Percentiles rank a stretch among this genome's conserved stretches.
Evolutionary conservation across 2,113 vertebrate genomes (phyloP).

Genomic region (Sinocyclocheilus grahami): DNA sequence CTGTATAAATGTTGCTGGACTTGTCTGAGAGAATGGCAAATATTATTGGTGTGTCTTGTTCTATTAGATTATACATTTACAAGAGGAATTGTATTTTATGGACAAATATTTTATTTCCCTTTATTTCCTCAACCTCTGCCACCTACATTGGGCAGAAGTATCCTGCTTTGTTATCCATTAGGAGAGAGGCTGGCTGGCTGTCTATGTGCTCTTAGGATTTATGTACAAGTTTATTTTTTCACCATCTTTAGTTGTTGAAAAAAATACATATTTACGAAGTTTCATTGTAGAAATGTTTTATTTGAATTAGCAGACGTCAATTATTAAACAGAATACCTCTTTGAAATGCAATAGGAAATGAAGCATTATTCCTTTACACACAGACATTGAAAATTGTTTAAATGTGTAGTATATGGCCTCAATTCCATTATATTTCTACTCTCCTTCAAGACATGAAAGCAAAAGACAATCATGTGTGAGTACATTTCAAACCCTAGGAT

Average conservation of each 20-base stretch:
- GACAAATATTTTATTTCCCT: not conserved
- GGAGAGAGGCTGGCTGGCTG: not conserved
- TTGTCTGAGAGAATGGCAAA: not conserved
- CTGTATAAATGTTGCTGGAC: conserved; percentile 33
- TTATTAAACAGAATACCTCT: conserved; percentile 1
- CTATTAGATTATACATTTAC: conserved; percentile 16
- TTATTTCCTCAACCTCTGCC: too few relatives aligned
- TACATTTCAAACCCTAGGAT: not conserved
- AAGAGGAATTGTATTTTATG: conserved; percentile 17
- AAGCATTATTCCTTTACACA: not conserved
- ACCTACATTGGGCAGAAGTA: too few relatives aligned
- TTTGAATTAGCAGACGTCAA: conserved; percentile 10
- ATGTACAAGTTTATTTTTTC: not conserved
- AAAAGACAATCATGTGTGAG: not conserved
- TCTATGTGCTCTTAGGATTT: not conserved
- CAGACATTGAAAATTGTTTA: not conserved
- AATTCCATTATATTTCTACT: not conserved
- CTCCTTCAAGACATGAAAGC: not conserved
- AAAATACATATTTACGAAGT: not conserved
- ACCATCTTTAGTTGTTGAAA: not conserved
- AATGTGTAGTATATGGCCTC: not conserved
- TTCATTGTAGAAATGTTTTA: conserved; percentile 23
- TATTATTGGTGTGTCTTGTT: not conserved
- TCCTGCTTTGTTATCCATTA: too few relatives aligned
- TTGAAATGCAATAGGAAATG: not conserved